A percentile compares a stretch with the other conserved stretches of the same genome.
Evolutionary conservation across 2,888 invertebrate species (phyloP).

Genomic region (Ochropleura leucogaster): DNA sequence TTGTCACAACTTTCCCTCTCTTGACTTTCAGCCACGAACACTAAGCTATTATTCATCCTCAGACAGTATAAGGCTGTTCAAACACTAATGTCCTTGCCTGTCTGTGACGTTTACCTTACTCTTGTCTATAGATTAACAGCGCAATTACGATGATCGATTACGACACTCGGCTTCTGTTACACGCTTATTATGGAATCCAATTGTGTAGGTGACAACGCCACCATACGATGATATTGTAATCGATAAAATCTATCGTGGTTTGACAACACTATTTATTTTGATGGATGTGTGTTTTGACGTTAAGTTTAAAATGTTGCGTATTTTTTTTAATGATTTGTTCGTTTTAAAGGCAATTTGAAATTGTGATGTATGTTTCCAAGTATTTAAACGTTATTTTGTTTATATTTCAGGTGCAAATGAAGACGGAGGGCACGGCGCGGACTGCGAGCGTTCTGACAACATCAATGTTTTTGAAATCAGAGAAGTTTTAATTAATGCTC

Average conservation of each 20-base stretch:
- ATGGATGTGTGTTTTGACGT: slow-evolving; percentile 73
- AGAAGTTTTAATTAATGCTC: slow-evolving; percentile 63
- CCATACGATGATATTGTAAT: slow-evolving; percentile 72
- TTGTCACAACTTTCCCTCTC: slow-evolving; percentile 72
- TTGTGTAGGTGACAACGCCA: slow-evolving; percentile 72
- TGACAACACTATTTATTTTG: slow-evolving; percentile 83
- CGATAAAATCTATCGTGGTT: slow-evolving; percentile 76
- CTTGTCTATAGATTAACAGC: slow-evolving; percentile 73
- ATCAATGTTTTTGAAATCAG: slow-evolving; percentile 39
- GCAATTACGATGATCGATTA: slow-evolving; percentile 85
- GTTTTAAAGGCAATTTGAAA: slow-evolving; percentile 24
- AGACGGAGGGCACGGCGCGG: not conserved
- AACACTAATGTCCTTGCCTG: slow-evolving; percentile 82
- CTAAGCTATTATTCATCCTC: slow-evolving; percentile 71
- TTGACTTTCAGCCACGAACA: slow-evolving; percentile 62
- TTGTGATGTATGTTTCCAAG: slow-evolving; percentile 40
- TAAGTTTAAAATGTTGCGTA: slow-evolving; percentile 32
- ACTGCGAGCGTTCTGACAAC: not conserved
- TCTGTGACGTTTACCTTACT: slow-evolving; percentile 81
- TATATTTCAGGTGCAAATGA: slow-evolving; percentile 64
- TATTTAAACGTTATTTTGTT: slow-evolving; percentile 51
- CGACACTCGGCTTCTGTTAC: slow-evolving; percentile 79
- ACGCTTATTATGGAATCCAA: slow-evolving; percentile 76
- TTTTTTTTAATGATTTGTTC: slow-evolving; percentile 27
- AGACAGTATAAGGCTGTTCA: slow-evolving; percentile 74